These are phyloP conservation scores for Tinea trinotella DNA, from an alignment of 2,888 invertebrate genomes.

Conservation along the genomic window DNA sequence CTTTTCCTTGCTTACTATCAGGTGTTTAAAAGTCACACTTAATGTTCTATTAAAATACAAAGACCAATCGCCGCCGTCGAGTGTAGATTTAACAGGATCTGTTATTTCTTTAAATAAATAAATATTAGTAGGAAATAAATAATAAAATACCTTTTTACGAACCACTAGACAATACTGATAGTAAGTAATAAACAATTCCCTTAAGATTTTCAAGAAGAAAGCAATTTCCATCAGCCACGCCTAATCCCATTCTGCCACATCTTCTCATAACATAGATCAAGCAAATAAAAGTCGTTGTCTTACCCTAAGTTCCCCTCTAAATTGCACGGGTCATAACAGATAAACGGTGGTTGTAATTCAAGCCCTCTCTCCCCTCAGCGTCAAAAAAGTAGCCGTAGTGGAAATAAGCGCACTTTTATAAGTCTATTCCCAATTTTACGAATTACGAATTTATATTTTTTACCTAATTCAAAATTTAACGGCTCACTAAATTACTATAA, in stretches of 20 bases:
- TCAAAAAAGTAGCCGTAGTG: conserved; percentile 22
- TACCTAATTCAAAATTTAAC: no score
- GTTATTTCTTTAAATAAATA: no score
- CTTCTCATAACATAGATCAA: conserved; percentile 20
- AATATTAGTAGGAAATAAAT: no score
- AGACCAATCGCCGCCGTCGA: no score
- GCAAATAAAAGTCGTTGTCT: conserved; percentile 18
- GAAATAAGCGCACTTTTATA: conserved; percentile 22
- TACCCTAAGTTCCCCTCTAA: conserved; percentile 28
- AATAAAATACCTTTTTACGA: no score
- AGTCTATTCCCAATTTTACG: background rate
- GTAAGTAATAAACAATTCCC: background rate
- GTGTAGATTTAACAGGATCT: no score
- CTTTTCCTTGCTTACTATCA: no score
- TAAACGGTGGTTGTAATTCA: conserved; percentile 53
- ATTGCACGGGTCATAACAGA: conserved; percentile 60
- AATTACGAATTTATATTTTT: no score
- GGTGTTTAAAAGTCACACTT: no score
- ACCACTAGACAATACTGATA: no score
- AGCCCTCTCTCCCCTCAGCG: conserved; percentile 26
- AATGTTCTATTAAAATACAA: no score
- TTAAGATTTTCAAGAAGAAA: background rate
- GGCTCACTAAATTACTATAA: no score
- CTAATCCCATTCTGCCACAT: conserved; percentile 2
- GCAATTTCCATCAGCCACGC: conserved; percentile 11